Conservation (phyloP, 2,797 vertebrate species). For the Artibeus jamaicensis region DNA sequence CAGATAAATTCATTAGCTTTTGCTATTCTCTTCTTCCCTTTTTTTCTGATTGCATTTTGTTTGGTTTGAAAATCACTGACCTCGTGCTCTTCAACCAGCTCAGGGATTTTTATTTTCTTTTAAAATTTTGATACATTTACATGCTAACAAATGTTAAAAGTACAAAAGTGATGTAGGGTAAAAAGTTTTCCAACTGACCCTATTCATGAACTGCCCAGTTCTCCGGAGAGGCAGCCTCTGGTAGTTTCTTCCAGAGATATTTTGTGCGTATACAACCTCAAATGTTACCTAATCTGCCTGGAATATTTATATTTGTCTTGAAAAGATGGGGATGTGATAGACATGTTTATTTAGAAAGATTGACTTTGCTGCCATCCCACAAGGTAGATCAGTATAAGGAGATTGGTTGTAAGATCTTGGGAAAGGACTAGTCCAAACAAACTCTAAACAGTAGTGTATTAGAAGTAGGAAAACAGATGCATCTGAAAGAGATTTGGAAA, state of each 20-base stretch:
- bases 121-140: background rate
- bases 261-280: background rate
- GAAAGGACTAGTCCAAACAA: background rate
- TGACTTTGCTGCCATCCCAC: background rate
- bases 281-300: background rate
- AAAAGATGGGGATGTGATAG: background rate
- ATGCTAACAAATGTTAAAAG: background rate
- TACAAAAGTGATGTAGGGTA: background rate
- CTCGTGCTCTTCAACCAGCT: background rate
- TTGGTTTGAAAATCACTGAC: background rate
- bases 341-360: background rate
- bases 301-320: background rate
- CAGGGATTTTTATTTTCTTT: background rate
- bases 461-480: background rate
- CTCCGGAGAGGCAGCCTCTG: background rate
- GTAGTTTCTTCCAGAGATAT: background rate
- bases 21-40: background rate
- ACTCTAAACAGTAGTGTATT: background rate
- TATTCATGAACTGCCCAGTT: background rate
- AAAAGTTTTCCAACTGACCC: background rate
- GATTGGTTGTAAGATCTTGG: background rate
- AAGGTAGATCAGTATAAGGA: background rate
- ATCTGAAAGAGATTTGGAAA: background rate
- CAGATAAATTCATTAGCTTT: background rate
- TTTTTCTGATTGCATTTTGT: background rate